These are phyloP conservation scores for Deroptyus accipitrinus DNA, from an alignment of 2,113 vertebrate genomes.

Conservation along the genomic window DNA sequence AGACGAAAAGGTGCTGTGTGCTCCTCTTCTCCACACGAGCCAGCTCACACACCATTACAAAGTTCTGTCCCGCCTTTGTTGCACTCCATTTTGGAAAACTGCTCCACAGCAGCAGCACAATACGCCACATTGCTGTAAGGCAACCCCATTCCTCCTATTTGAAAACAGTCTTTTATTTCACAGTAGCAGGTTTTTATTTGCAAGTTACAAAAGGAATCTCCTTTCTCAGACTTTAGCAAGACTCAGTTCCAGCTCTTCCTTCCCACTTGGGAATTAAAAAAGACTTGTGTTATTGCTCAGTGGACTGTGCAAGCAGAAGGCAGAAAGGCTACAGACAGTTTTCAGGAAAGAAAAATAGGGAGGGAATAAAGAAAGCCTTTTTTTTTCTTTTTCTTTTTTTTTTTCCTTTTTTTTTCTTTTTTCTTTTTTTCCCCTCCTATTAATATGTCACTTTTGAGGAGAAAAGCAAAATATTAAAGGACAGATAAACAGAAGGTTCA, in stretches of 20 bases:
- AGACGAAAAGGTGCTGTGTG: not conserved
- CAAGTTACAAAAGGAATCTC: not conserved
- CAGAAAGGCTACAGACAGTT: slow-evolving; percentile 5
- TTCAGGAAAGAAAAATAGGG: not conserved
- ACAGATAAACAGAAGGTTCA: not conserved
- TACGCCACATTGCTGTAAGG: not conserved
- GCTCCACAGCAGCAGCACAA: not conserved
- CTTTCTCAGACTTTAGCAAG: slow-evolving; percentile 27
- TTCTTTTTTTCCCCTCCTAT: not conserved
- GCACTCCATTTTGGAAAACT: not conserved
- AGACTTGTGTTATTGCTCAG: slow-evolving; percentile 32
- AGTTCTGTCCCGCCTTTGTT: not conserved
- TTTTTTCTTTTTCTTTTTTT: no score
- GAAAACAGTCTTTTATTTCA: slow-evolving; percentile 22
- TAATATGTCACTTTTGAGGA: not conserved
- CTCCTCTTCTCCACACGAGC: not conserved
- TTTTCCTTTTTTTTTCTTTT: no score
- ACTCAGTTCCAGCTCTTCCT: slow-evolving; percentile 10
- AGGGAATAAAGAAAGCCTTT: not conserved
- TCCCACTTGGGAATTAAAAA: slow-evolving; percentile 20
- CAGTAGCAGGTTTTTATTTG: slow-evolving; percentile 14
- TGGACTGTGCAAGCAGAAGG: slow-evolving; percentile 41
- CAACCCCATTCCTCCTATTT: not conserved
- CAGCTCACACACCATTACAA: fast-evolving
- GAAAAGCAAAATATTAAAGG: not conserved